These are phyloP conservation scores for Drosophila ogumai DNA, from an alignment of 1,140 invertebrate genomes.

Conservation along the genomic window DNA sequence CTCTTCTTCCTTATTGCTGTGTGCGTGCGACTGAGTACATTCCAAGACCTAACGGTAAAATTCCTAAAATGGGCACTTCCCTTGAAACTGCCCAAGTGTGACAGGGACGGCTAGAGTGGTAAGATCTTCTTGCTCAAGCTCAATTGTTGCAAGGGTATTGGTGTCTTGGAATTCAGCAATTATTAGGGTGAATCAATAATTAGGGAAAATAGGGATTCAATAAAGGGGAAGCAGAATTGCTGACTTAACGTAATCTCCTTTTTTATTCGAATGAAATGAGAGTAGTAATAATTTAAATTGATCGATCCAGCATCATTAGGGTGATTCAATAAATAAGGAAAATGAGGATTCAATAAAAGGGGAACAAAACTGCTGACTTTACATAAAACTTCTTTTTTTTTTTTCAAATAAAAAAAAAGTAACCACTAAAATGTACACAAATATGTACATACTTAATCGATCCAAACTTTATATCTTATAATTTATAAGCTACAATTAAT, in stretches of 20 bases:
- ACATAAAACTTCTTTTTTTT: background rate
- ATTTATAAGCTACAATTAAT: background rate
- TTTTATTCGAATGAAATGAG: background rate
- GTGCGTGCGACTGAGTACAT: background rate
- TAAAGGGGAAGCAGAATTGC: background rate
- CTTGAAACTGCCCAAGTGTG: background rate
- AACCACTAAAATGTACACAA: too few species aligned
- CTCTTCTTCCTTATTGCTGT: background rate
- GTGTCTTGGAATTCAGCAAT: background rate
- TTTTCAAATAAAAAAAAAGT: too few species aligned
- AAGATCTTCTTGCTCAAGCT: too few species aligned
- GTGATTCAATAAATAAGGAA: background rate
- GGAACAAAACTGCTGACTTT: background rate
- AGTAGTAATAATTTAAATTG: too few species aligned
- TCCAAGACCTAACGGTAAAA: conserved; percentile 4
- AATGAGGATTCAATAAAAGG: background rate
- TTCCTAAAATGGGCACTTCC: background rate
- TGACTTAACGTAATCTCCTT: background rate
- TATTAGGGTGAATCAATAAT: background rate
- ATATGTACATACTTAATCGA: too few species aligned
- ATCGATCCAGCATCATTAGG: background rate
- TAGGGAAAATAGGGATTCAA: background rate
- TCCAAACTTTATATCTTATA: too few species aligned
- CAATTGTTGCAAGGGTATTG: background rate
- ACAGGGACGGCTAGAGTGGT: background rate